phyloP scores from a whole-genome alignment of 92 coral and sea anemone species.

The Montipora capitata region DNA sequence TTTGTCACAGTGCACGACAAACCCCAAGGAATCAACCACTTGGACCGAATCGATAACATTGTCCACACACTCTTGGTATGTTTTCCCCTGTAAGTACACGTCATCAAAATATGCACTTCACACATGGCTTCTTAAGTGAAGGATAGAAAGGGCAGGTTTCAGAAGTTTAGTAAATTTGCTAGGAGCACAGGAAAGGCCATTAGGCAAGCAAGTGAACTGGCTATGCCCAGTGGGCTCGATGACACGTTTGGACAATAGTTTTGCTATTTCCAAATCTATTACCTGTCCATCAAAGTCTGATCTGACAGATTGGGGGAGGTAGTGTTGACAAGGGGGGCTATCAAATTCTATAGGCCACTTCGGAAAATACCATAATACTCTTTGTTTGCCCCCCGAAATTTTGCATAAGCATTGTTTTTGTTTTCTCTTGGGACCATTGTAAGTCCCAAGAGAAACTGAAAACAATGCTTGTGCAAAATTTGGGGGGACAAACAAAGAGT shows the following conservation, averaged over 20 bases:
- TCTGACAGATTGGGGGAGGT: slow-evolving; percentile 20
- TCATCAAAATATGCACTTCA: no score
- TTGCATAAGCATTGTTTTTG: no score
- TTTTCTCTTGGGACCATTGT: no score
- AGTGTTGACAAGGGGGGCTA: slow-evolving; percentile 51
- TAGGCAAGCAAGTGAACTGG: neutral
- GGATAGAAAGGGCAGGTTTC: no score
- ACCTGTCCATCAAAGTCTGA: slow-evolving; percentile 25
- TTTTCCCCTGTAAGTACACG: no score
- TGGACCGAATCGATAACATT: slow-evolving; percentile 43
- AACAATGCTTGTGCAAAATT: no score
- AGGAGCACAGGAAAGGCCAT: slow-evolving; percentile 21
- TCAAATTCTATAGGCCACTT: slow-evolving; percentile 29
- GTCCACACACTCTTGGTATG: no score
- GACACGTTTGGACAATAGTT: slow-evolving; percentile 10
- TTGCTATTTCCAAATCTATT: slow-evolving; percentile 44
- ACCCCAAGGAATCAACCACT: slow-evolving; percentile 30
- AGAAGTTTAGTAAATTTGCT: neutral
- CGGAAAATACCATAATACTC: no score
- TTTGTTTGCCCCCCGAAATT: no score
- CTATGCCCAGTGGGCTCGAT: slow-evolving; percentile 39
- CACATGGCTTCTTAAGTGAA: no score
- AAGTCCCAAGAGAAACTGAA: no score
- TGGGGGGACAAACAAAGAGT: no score
- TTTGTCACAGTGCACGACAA: slow-evolving; percentile 46